These are phyloP conservation scores for Myotis vivesi DNA, from an alignment of 2,797 vertebrate species.

Conservation along the genomic window DNA sequence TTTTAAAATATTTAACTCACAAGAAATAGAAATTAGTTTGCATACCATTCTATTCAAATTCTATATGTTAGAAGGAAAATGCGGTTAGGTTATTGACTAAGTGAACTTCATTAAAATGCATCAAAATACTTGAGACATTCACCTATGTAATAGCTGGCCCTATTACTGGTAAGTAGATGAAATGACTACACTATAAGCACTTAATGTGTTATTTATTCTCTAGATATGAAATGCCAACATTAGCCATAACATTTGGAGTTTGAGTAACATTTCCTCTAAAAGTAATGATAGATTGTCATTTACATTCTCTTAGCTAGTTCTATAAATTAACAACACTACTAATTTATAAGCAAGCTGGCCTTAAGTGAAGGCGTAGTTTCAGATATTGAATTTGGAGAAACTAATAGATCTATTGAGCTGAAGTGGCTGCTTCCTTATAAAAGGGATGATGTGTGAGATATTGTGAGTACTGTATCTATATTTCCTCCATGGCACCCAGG, in stretches of 20 bases:
- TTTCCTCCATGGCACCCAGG: not conserved
- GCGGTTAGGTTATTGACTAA: not conserved
- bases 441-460: not conserved
- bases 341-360: not conserved
- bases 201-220: not conserved
- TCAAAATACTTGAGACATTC: not conserved
- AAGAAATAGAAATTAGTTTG: not conserved
- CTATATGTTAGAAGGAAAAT: not conserved
- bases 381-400: not conserved
- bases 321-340: not conserved
- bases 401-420: not conserved
- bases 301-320: not conserved
- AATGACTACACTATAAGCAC: not conserved
- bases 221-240: not conserved
- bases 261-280: not conserved
- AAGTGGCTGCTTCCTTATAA: not conserved
- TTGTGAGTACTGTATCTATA: not conserved
- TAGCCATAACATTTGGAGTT: not conserved
- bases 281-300: not conserved
- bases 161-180: not conserved
- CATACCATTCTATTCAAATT: not conserved
- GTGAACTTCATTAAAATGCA: not conserved
- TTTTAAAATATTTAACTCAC: slow-evolving; percentile 33
- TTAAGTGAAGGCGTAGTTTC: not conserved
- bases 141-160: not conserved